These are phyloP conservation scores for Marasmarcha lunaedactyla DNA, from an alignment of 2,888 invertebrate species.

Conservation along the genomic window DNA sequence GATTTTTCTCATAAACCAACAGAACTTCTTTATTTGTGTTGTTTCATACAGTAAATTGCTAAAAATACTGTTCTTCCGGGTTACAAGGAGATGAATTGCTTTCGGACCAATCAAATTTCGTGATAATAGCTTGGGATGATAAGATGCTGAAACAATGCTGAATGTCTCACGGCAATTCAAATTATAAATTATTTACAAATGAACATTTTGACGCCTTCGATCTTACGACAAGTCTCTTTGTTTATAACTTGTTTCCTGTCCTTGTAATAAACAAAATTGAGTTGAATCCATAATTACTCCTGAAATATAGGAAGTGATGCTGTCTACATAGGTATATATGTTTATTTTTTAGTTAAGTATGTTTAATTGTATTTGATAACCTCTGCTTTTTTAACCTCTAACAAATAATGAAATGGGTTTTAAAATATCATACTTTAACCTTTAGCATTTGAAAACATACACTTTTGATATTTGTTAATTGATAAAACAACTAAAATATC, in stretches of 20 bases:
- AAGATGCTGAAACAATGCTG: conserved; percentile 21
- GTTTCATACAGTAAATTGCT: not conserved
- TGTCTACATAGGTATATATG: too few relatives aligned
- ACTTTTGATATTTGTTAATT: too few relatives aligned
- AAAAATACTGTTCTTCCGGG: not conserved
- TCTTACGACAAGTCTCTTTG: conserved; percentile 46
- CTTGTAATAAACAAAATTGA: not conserved
- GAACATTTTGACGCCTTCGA: conserved; percentile 24
- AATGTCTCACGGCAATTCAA: conserved; percentile 22
- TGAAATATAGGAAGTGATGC: too few relatives aligned
- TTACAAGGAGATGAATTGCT: not conserved
- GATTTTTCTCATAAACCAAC: conserved; percentile 15
- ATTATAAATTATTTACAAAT: conserved; percentile 25
- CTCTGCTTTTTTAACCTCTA: too few relatives aligned
- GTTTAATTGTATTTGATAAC: too few relatives aligned
- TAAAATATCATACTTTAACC: too few relatives aligned
- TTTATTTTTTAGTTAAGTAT: too few relatives aligned
- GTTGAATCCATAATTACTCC: too few relatives aligned
- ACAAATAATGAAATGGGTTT: too few relatives aligned
- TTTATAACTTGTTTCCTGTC: conserved; percentile 61
- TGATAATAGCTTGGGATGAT: conserved; percentile 16
- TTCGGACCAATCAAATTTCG: not conserved
- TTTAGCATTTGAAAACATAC: too few relatives aligned
- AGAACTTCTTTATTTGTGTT: not conserved
- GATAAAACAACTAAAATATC: too few relatives aligned